Evolutionary conservation across 2,888 invertebrate species (phyloP), one percentile per base, ranked within the genome.

Genomic region (Encarsia formosa): DNA sequence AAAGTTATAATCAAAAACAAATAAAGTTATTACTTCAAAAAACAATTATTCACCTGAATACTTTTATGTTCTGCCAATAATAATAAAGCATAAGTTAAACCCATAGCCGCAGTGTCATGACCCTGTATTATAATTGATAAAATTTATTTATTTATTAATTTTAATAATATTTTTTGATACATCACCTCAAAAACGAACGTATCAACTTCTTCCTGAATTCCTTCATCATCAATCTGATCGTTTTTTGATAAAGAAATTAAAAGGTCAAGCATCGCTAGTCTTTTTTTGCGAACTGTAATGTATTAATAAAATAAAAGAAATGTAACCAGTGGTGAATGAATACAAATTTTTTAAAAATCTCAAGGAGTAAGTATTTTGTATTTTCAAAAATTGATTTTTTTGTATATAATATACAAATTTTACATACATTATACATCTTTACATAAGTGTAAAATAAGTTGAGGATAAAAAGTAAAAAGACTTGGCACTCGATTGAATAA

Each of bases 81-180:
- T 62, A 81, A 65, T 11, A 83, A 63, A 8, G 76, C 69, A 59
- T 78, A 80, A 24, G 75, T 74, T 9, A 82, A 62, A 5, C 77
- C 78, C 43, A 75, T 73, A 1, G 82, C 78, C 0, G 82, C 81
- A 0, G 84, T 85, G 53, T 85, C 85, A 62, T 83, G 83, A 1
- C 85, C 81, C 80, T 81, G 62, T 48, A 72, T 20, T 1, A 71
- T 40, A 32, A 32, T 11, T 32, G 5, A 41, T 23, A 8, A 20
- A 23, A 24, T 20, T 13, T 20, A 41, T 5, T 6, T 18, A 31
- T 18, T 18, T 11, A n/a, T 42, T n/a, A n/a, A n/a, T n/a, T n/a
- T n/a, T n/a, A n/a, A n/a, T n/a, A n/a, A n/a, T n/a, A n/a, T n/a
- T n/a, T n/a, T n/a, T n/a, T n/a, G n/a, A n/a, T n/a, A n/a, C 15